Evolutionary conservation across 23 tunicate genomes (phyloP).

Genomic region (Ciona savignyi): DNA sequence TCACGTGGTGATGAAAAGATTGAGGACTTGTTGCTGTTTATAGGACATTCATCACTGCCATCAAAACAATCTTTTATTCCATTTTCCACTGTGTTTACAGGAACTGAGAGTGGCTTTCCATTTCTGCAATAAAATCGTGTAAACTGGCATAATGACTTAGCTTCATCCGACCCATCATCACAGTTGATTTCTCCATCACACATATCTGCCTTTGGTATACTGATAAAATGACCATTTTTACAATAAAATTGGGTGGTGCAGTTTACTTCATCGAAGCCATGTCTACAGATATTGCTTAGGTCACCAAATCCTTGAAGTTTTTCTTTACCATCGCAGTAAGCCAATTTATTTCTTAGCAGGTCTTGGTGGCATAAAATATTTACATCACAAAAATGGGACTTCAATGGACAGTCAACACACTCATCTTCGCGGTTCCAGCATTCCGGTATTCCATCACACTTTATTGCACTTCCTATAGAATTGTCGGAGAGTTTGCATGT

Average conservation of each 20-base stretch:
- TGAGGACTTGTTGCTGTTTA: too few species aligned
- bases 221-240: not conserved
- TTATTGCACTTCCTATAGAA: too few species aligned
- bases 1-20: slow-evolving; percentile 6
- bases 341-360: too few species aligned
- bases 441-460: too few species aligned
- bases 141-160: not conserved
- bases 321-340: too few species aligned
- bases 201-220: not conserved
- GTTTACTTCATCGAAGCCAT: not conserved
- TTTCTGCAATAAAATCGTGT: slow-evolving; percentile 6
- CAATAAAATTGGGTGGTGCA: not conserved
- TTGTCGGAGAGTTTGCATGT: too few species aligned
- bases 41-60: slow-evolving; percentile 65
- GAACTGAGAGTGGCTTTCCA: slow-evolving; percentile 4
- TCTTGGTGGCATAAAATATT: too few species aligned
- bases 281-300: too few species aligned
- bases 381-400: too few species aligned
- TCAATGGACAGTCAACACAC: too few species aligned
- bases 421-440: too few species aligned
- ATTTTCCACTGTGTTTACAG: slow-evolving; percentile 2
- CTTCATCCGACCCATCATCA: slow-evolving; percentile 10
- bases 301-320: too few species aligned
- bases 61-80: slow-evolving; percentile 44
- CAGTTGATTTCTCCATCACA: slow-evolving; percentile 14